Percentiles rank a stretch among this genome's conserved stretches.
Evolutionary conservation across 2,797 vertebrate species (phyloP).

Genomic region (Pseudomugil tenellus): DNA sequence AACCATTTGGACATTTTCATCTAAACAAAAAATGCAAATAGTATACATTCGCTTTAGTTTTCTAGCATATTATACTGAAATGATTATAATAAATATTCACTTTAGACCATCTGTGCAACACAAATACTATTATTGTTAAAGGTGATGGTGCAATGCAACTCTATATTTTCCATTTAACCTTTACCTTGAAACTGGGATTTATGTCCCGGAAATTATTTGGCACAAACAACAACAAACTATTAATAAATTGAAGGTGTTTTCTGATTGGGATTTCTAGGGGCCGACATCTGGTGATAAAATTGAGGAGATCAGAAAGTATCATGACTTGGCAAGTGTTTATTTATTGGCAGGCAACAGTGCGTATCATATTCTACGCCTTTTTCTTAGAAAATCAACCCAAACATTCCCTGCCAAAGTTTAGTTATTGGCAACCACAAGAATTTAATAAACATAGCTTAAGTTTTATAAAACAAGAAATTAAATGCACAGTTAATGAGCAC

Average conservation of each 20-base stretch:
- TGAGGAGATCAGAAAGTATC: slow-evolving; percentile 1
- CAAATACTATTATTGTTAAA: neutral
- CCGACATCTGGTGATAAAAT: neutral
- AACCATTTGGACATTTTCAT: neutral
- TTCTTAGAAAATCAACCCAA: slow-evolving; percentile 9
- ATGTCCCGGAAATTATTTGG: neutral
- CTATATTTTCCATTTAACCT: neutral
- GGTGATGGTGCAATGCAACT: neutral
- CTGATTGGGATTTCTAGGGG: neutral
- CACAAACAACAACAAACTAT: slow-evolving; percentile 2
- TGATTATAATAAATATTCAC: neutral
- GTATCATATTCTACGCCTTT: slow-evolving; percentile 4
- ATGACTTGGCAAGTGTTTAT: slow-evolving; percentile 10
- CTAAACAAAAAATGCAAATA: neutral
- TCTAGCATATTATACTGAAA: neutral
- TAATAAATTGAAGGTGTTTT: neutral
- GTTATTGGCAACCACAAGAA: neutral
- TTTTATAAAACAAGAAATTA: neutral
- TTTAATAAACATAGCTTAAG: neutral
- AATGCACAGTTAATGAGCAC: neutral
- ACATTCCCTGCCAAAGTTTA: slow-evolving; percentile 14
- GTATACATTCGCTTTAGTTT: too few species aligned
- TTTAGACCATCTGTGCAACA: neutral
- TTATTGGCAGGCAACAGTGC: slow-evolving; percentile 7
- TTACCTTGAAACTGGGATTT: neutral